A percentile compares a stretch with the other conserved stretches of the same genome.
Conservation (phyloP, 2,888 invertebrate species). For the Bembecia ichneumoniformis region DNA sequence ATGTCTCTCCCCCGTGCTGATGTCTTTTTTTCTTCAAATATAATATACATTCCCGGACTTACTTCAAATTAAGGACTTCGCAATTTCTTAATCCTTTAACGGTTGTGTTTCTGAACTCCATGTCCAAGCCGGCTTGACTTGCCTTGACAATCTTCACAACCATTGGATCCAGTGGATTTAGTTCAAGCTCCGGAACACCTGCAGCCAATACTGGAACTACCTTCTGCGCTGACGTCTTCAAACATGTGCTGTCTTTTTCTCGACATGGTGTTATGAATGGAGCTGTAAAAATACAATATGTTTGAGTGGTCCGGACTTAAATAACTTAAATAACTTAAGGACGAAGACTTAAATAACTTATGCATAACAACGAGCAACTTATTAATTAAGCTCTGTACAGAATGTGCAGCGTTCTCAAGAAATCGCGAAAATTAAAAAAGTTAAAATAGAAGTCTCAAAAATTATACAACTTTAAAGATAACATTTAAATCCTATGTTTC, state of each 20-base stretch:
- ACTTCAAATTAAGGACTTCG: slow-evolving; percentile 35
- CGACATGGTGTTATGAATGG: slow-evolving; percentile 44
- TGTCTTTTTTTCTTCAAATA: too few relatives aligned
- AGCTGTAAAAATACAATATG: slow-evolving; percentile 34
- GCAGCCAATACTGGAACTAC: slow-evolving; percentile 38
- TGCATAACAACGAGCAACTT: not conserved
- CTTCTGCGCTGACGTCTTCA: slow-evolving; percentile 34
- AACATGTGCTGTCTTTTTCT: slow-evolving; percentile 29
- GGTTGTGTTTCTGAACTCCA: slow-evolving; percentile 47
- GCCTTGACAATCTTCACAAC: slow-evolving; percentile 29
- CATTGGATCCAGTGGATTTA: slow-evolving; percentile 48
- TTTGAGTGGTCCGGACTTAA: too few relatives aligned
- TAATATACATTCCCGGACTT: slow-evolving; percentile 14
- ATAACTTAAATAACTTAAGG: too few relatives aligned
- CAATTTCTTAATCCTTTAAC: slow-evolving; percentile 48
- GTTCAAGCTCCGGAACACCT: slow-evolving; percentile 38
- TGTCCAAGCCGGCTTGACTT: slow-evolving; percentile 38
- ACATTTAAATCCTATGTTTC: too few relatives aligned
- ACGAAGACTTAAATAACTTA: too few relatives aligned
- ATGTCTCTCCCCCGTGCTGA: too few relatives aligned
- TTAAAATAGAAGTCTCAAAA: too few relatives aligned
- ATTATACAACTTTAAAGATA: too few relatives aligned
- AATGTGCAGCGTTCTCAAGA: too few relatives aligned
- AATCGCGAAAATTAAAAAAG: too few relatives aligned
- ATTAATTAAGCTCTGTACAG: too few relatives aligned